These are phyloP conservation scores for Biston betularia DNA, from an alignment of 2,888 invertebrate species.

Conservation along the genomic window DNA sequence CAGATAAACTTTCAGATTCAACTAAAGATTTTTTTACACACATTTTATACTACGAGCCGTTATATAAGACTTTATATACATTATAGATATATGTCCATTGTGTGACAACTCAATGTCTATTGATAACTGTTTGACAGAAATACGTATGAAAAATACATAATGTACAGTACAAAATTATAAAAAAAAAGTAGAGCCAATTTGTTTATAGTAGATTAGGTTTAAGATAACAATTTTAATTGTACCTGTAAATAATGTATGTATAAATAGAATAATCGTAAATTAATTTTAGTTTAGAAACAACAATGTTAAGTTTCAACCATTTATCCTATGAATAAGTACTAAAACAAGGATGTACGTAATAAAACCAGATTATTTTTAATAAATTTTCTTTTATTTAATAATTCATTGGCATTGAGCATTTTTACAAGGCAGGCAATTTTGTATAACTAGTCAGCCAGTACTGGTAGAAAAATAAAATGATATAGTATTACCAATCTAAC, in stretches of 20 bases:
- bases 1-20: no score
- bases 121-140: no score
- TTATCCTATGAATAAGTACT: background rate
- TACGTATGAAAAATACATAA: no score
- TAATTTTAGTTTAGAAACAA: background rate
- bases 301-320: background rate
- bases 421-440: slow-evolving; percentile 2
- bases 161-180: no score
- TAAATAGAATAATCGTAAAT: background rate
- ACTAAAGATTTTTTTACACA: no score
- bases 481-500: background rate
- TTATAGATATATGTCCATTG: no score
- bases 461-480: background rate
- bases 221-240: background rate
- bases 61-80: no score
- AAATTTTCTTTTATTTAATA: slow-evolving; percentile 7
- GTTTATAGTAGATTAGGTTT: no score
- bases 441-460: background rate
- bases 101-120: no score
- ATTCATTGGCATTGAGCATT: slow-evolving; percentile 1
- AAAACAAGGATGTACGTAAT: background rate
- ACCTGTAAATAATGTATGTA: background rate
- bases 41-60: no score
- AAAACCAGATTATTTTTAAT: slow-evolving; percentile 1
- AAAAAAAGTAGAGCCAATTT: no score